Percentiles rank a stretch among this genome's conserved stretches.
Evolutionary conservation across 2,113 vertebrate species (phyloP).

Genomic region (Anolis sagrei): DNA sequence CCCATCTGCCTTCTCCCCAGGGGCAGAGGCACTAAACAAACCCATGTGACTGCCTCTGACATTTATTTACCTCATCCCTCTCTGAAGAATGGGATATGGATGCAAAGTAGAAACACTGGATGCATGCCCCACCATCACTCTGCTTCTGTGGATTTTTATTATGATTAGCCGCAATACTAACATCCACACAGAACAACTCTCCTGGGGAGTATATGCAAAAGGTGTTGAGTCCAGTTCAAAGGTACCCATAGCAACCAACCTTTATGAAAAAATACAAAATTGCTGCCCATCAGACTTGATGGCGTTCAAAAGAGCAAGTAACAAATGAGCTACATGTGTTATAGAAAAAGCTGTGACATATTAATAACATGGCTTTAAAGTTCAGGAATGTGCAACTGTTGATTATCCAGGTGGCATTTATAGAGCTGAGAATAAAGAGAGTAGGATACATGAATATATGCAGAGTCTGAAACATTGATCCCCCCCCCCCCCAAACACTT

Average conservation of each 20-base stretch:
- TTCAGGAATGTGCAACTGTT: slow-evolving; percentile 6
- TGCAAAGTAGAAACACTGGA: neutral
- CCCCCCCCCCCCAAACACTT: neutral
- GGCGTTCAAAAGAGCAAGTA: slow-evolving; percentile 32
- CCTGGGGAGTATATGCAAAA: slow-evolving; percentile 3
- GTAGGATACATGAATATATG: slow-evolving; percentile 5
- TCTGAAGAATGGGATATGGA: neutral
- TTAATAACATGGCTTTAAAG: slow-evolving; percentile 33
- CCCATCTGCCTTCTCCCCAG: neutral
- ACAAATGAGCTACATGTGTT: slow-evolving; percentile 1
- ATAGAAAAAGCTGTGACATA: slow-evolving; percentile 19
- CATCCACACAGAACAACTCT: neutral
- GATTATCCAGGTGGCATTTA: slow-evolving; percentile 25
- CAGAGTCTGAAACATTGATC: slow-evolving; percentile 23
- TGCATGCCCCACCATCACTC: neutral
- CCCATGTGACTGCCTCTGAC: neutral
- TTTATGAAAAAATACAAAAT: slow-evolving; percentile 22
- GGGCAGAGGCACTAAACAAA: neutral
- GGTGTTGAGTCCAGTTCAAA: slow-evolving; percentile 20
- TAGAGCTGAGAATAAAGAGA: neutral
- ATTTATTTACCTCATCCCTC: neutral
- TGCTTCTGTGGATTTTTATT: neutral
- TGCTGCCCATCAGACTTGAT: neutral
- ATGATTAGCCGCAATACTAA: neutral
- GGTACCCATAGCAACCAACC: slow-evolving; percentile 20